phyloP scores from a whole-genome alignment of 2,888 invertebrate genomes.

The Lathronympha strigana region DNA sequence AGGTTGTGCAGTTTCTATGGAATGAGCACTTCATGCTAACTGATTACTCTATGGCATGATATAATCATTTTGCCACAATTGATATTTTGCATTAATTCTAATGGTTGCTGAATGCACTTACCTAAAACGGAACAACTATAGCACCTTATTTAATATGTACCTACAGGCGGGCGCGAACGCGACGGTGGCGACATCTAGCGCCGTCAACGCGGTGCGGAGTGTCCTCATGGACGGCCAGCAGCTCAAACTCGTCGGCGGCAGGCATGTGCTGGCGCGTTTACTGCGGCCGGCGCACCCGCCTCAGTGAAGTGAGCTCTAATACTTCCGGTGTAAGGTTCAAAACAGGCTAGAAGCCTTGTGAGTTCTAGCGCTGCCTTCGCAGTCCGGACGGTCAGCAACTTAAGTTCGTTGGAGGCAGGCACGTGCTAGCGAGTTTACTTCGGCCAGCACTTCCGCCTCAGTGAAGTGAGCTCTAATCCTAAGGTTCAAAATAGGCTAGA shows the following conservation, averaged over 20 bases:
- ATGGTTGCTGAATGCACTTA: not conserved
- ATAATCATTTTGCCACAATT: too few species aligned
- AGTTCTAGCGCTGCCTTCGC: not conserved
- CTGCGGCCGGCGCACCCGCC: constrained; percentile 71
- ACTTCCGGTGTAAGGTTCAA: not conserved
- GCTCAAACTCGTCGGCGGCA: constrained; percentile 73
- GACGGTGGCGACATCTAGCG: constrained; percentile 59
- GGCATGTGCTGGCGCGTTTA: constrained; percentile 74
- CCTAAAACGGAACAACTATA: not conserved
- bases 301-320: constrained; percentile 49
- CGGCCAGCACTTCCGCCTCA: constrained; percentile 57
- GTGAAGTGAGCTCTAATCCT: not conserved
- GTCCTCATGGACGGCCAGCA: constrained; percentile 80
- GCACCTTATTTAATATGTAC: constrained; percentile 15
- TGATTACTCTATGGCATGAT: too few species aligned
- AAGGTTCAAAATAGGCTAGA: too few species aligned
- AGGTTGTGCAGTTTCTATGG: too few species aligned
- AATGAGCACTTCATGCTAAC: too few species aligned
- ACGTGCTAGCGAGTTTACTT: constrained; percentile 72
- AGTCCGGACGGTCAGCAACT: constrained; percentile 75
- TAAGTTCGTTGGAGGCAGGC: constrained; percentile 74
- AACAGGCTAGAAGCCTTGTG: not conserved
- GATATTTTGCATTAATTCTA: too few species aligned
- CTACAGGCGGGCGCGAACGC: constrained; percentile 59
- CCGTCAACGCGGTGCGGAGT: constrained; percentile 59